Evolutionary conservation across 2,113 vertebrate species (phyloP).

Genomic region (Neodon shergylaensis): DNA sequence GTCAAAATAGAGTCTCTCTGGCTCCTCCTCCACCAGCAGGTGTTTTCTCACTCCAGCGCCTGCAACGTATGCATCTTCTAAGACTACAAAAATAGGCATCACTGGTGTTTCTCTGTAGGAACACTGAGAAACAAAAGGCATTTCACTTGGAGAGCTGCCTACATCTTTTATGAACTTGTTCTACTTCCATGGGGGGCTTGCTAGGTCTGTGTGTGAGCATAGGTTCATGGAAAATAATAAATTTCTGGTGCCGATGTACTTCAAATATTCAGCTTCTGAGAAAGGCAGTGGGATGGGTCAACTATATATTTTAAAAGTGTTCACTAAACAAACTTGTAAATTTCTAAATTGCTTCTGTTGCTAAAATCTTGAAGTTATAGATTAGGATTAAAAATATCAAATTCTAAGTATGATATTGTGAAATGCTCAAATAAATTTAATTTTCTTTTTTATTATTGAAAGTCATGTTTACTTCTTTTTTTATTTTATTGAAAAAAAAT

Average conservation of each 20-base stretch:
- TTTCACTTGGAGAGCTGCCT: conserved; percentile 64
- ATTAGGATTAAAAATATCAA: conserved; percentile 41
- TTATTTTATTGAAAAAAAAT: too few species aligned
- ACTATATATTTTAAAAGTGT: background rate
- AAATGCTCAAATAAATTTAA: conserved; percentile 29
- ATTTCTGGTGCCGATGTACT: conserved; percentile 11
- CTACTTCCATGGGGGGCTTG: conserved; percentile 38
- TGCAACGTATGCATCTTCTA: conserved; percentile 44
- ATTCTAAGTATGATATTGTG: background rate
- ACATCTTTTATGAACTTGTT: conserved; percentile 28
- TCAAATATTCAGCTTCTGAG: conserved; percentile 47
- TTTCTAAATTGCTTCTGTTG: conserved; percentile 35
- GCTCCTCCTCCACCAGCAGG: conserved; percentile 67
- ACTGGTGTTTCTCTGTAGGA: conserved; percentile 55
- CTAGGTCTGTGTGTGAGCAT: conserved; percentile 26
- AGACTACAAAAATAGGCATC: conserved; percentile 68
- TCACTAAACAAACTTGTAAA: too few species aligned
- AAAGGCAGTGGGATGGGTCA: background rate
- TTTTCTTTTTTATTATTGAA: too few species aligned
- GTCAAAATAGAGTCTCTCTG: conserved; percentile 69
- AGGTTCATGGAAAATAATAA: conserved; percentile 57
- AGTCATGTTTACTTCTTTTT: too few species aligned
- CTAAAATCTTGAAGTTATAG: background rate
- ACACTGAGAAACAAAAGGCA: conserved; percentile 59
- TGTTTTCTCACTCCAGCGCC: conserved; percentile 52